These are phyloP conservation scores for Mesopsocus fuscifrons DNA, from an alignment of 2,888 invertebrate species.

Conservation along the genomic window DNA sequence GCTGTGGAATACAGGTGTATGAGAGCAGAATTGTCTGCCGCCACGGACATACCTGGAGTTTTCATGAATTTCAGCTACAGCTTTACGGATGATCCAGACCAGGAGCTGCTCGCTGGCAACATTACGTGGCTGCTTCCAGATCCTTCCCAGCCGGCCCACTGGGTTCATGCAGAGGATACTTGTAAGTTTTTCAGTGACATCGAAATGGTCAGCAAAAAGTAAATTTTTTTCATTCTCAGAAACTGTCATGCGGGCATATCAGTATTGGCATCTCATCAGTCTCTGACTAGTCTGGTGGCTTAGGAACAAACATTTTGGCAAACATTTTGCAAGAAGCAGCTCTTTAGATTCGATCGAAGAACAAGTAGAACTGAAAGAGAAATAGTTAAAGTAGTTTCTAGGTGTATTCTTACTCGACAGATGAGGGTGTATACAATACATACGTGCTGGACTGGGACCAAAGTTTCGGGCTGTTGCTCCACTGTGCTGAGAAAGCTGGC, in stretches of 20 bases:
- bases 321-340: too few relatives aligned
- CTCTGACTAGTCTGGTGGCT: too few relatives aligned
- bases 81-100: slow-evolving; percentile 64
- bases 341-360: too few relatives aligned
- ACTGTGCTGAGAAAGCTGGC: slow-evolving; percentile 67
- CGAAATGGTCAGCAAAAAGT: too few relatives aligned
- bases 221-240: too few relatives aligned
- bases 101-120: slow-evolving; percentile 61
- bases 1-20: slow-evolving; percentile 70
- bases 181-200: too few relatives aligned
- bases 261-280: too few relatives aligned
- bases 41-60: slow-evolving; percentile 35
- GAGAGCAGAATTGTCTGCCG: slow-evolving; percentile 48
- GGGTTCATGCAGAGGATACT: slow-evolving; percentile 69
- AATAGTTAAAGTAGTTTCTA: too few relatives aligned
- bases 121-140: slow-evolving; percentile 73
- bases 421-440: slow-evolving; percentile 71
- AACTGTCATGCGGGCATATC: too few relatives aligned
- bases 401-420: too few relatives aligned
- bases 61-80: slow-evolving; percentile 82
- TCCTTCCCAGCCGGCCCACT: slow-evolving; percentile 54
- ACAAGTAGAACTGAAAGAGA: too few relatives aligned
- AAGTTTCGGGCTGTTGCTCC: slow-evolving; percentile 62
- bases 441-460: slow-evolving; percentile 73
- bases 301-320: too few relatives aligned